Base-by-base conservation (phyloP, 2,888 invertebrate species). In the Campoplex capitator region DNA sequence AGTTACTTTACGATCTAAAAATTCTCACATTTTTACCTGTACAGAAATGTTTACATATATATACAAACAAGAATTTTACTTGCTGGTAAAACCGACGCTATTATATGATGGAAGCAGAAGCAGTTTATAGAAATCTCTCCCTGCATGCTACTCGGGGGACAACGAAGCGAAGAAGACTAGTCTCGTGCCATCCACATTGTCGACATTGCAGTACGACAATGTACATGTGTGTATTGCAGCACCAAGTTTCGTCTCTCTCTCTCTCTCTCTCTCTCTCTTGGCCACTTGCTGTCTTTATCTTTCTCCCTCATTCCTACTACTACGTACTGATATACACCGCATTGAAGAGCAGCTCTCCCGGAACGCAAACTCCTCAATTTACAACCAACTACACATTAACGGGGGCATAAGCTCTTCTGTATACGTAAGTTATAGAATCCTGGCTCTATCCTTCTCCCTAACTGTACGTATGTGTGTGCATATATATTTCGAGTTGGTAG, bases 361-460 rank as follows among this genome's bases (percentile, higher is more conserved):
- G 54, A 76, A 79, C 67, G 80, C 73, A 83, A 83, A 86, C 86
- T 86, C 86, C 83, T 80, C 80, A 83, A 77, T 86, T 83, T 80
- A 86, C 86, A 80, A 73, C 77, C 83, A 71, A 38, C 83, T 77
- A 68, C 86, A 76, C 83, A 77, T 86, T 80, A 81, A 71, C 83
- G 75, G 68, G 42, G 56, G 32, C 38, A 54, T 86, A 77, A 83
- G 79, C 80, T 35, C 73, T 74, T 42, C 32, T 56, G 62, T 83
- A 51, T 67, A 82, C 73, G 83, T 73, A 80, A 80, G 83, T 80
- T 74, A 0, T 23, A 73, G 80, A 68, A 51, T 81, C 67, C 58
- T 75, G 56, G 76, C 75, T 68, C 73, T 83, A 81, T 67, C 80
- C 54, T 77, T 38, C 62, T 54, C 13, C 38, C 38, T 6, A 28